Evolutionary conservation across 2,888 invertebrate species (phyloP).

Genomic region (Steinernema hermaphroditum): DNA sequence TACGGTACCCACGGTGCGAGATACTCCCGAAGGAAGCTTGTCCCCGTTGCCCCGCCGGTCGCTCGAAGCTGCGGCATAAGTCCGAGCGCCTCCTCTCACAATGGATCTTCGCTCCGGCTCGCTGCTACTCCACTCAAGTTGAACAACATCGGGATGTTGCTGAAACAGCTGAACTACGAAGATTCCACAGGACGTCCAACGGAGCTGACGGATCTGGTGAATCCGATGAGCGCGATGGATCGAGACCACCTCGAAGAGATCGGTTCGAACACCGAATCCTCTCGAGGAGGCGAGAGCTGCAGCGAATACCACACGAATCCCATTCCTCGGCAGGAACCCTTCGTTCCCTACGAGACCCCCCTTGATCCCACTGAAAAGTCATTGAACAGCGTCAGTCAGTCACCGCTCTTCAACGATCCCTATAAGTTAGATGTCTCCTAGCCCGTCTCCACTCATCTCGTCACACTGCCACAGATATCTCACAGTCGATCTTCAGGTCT

Average conservation of each 20-base stretch:
- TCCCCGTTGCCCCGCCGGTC: conserved; percentile 32
- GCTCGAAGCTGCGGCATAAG: conserved; percentile 40
- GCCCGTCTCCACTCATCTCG: not conserved
- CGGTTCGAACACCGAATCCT: conserved; percentile 54
- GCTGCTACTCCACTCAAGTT: conserved; percentile 52
- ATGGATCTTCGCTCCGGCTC: conserved; percentile 33
- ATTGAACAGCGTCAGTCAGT: not conserved
- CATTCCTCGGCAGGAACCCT: conserved; percentile 3
- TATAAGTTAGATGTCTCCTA: conserved; percentile 4
- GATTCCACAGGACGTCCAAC: conserved; percentile 33
- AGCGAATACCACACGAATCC: conserved; percentile 36
- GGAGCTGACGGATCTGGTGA: not conserved
- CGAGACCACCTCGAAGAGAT: conserved; percentile 36
- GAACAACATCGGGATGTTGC: conserved; percentile 56
- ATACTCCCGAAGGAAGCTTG: not conserved
- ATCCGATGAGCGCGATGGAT: conserved; percentile 1
- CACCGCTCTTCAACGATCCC: conserved; percentile 10
- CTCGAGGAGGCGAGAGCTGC: conserved; percentile 46
- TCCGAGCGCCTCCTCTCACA: conserved; percentile 33
- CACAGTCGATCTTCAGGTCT: conserved; percentile 17
- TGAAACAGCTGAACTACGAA: conserved; percentile 47
- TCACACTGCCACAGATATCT: conserved; percentile 8
- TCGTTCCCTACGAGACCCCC: conserved; percentile 37
- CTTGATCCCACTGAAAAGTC: not conserved
- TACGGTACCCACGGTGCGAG: not conserved